Evolutionary conservation across 1,140 invertebrate genomes (phyloP).

Genomic region (Diploscapter pachys): DNA sequence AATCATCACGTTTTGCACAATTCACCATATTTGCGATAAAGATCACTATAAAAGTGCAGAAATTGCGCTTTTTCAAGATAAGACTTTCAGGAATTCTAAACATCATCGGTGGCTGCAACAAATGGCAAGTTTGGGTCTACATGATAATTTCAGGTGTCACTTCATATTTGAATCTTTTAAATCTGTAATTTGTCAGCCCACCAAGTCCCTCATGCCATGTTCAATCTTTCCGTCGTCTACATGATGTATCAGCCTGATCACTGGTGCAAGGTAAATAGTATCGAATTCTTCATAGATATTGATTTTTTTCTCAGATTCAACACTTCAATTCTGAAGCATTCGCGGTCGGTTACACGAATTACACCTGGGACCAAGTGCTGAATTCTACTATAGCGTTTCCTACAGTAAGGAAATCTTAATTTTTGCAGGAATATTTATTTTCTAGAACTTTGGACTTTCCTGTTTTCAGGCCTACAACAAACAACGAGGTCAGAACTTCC

Average conservation of each 20-base stretch:
- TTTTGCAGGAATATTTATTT: too few relatives aligned
- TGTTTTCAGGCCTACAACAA: constrained; percentile 31
- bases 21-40: too few relatives aligned
- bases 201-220: constrained; percentile 59
- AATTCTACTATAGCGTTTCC: constrained; percentile 53
- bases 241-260: constrained; percentile 59
- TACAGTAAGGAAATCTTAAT: neutral
- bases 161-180: too few relatives aligned
- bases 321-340: constrained; percentile 43
- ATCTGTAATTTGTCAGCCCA: constrained; percentile 32
- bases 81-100: constrained; percentile 46
- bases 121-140: constrained; percentile 59
- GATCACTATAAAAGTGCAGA: too few relatives aligned
- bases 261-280: constrained; percentile 50
- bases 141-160: constrained; percentile 40
- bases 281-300: neutral
- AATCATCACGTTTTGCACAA: too few relatives aligned
- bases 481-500: constrained; percentile 38
- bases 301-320: constrained; percentile 39
- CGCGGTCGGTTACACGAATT: constrained; percentile 38
- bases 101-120: constrained; percentile 55
- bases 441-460: too few relatives aligned
- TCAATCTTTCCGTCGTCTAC: constrained; percentile 57
- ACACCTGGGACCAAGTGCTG: constrained; percentile 52
- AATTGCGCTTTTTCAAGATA: neutral